These are phyloP conservation scores for Heliopora coerulea DNA, from an alignment of 92 coral and sea anemone species.

Conservation along the genomic window DNA sequence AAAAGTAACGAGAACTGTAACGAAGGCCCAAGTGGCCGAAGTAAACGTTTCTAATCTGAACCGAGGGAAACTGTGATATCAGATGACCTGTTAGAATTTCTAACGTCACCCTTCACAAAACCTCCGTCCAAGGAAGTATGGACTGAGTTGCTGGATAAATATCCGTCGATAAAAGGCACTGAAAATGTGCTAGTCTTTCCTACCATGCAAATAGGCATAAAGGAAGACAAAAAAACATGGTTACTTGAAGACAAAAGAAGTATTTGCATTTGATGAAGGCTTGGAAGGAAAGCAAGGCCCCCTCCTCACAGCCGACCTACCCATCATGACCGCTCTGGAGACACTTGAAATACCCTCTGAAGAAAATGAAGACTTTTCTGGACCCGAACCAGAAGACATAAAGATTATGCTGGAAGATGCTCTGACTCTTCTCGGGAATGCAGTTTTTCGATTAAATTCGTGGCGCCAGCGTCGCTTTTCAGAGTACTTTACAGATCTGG, in stretches of 20 bases:
- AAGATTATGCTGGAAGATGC: conserved; percentile 55
- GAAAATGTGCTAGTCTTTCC: conserved; percentile 35
- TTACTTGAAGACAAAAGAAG: conserved; percentile 54
- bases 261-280: conserved; percentile 51
- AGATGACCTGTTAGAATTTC: no score
- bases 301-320: conserved; percentile 47
- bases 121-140: no score
- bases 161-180: conserved; percentile 34
- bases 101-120: no score
- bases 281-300: conserved; percentile 49
- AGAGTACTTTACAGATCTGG: conserved; percentile 46
- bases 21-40: no score
- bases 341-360: conserved; percentile 34
- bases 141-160: no score
- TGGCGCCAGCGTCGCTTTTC: conserved; percentile 67
- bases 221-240: conserved; percentile 41
- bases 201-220: conserved; percentile 32
- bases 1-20: no score
- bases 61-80: no score
- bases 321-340: conserved; percentile 52
- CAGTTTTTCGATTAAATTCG: conserved; percentile 50
- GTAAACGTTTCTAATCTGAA: no score
- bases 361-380: conserved; percentile 41
- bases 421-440: conserved; percentile 56
- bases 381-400: conserved; percentile 51